Evolutionary conservation across 2,888 invertebrate species (phyloP), one percentile per base, ranked within the genome.

Genomic region (Rhopalosiphum nymphaeae): DNA sequence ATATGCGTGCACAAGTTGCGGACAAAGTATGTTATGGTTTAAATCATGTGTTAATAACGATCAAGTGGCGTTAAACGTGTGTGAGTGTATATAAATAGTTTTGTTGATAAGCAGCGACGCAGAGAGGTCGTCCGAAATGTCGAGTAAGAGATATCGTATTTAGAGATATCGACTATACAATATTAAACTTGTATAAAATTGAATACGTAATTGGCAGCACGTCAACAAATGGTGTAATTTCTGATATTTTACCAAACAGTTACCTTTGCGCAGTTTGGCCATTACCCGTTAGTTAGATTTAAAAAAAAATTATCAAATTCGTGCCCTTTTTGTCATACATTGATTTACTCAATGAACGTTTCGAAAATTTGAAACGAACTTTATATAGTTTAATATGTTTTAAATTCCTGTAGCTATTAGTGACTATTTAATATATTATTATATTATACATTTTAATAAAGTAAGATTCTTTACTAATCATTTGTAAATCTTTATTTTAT

Each of bases 111-210:
- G 36, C 1, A n/a, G 91, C 44, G 21, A 9, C 29, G 61, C 2
- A 5, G 44, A 92, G 92, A 89, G 92, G 88, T 92, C 92, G 61
- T 92, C n/a, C 26, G 87, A 85, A 91, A 78, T 91, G 78, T 91
- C 86, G 91, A 57, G 36, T 36, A 53, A n/a, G 53, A 78, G 78
- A 78, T 78, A 78, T 78, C 67, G 67, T 78, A n/a, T 78, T 78
- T 78, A 78, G 21, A 78, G 67, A 36, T 36, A 36, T 78, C 36
- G 36, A 78, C 78, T 78, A 21, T 36, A 78, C 78, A 21, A 36
- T 78, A 78, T 78, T 36, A 78, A 78, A 78, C 36, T 36, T 21
- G 78, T 78, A 78, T 36, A 78, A 78, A 78, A 78, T 36, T 78
- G 78, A 78, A 78, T 57, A 78, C 78, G 21, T 78, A 9, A 36